Evolutionary conservation across 2,888 invertebrate species (phyloP), one percentile per base, ranked within the genome.

Genomic region (Sycophila texana): DNA sequence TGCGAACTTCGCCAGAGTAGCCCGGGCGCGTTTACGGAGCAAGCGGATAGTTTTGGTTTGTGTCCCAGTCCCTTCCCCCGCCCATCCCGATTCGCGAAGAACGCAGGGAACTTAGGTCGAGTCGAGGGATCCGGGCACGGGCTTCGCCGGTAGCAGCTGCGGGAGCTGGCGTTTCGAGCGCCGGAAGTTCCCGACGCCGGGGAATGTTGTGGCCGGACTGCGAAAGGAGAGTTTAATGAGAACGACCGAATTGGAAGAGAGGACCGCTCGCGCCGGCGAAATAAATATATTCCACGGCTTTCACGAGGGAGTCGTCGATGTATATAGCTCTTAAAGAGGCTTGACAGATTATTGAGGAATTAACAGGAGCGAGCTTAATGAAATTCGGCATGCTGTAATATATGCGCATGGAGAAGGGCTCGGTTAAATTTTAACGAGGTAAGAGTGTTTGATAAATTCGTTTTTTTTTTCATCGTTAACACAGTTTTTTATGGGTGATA

Each of bases 71-170:
- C 55, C 12, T 13, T 13, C 49, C 20, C 68, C 12, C 18, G 20
- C n/a, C 20, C 49, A 51, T 16, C 57, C 26, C n/a, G 58, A 47
- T 12, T 18, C n/a, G 39, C 70, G 55, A 30, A 67, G 70, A 70
- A 63, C 63, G 55, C 47, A 53, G 55, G 55, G 76, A 70, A 76
- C 63, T 76, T 63, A 39, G 70, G 61, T 16, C 10, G n/a, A 22
- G 12, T 51, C 14, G 14, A 18, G 55, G n/a, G 53, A 53, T 4
- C 53, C 51, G 14, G 51, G 51, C 51, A 51, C 26, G 26, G 10
- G 39, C 10, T 7, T 39, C 39, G 39, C 39, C 39, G 53, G 16
- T 53, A 53, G 53, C 53, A 53, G n/a, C 16, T 53, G 16, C 14
- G 16, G 10, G n/a, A 10, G 53, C 53, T 10, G 16, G 53, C 53